Conservation (phyloP, 2,113 vertebrate species). For the Corythaixoides concolor region DNA sequence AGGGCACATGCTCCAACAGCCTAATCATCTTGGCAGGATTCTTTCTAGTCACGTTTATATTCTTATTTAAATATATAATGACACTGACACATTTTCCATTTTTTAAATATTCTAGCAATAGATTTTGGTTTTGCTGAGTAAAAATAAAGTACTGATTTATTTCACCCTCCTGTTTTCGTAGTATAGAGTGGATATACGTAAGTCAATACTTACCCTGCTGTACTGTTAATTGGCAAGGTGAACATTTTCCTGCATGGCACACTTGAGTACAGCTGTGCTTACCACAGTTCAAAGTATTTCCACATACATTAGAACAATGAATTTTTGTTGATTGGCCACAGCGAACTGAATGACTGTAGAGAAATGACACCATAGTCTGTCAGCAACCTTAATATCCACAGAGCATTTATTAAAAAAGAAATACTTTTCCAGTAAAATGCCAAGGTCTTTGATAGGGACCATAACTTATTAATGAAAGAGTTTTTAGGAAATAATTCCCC, state of each 20-base stretch:
- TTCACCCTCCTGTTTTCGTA: not conserved
- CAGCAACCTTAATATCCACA: not conserved
- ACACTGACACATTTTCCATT: not conserved
- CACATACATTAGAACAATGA: conserved; percentile 86
- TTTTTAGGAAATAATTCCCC: not conserved
- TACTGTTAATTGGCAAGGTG: conserved; percentile 85
- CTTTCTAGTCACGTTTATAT: not conserved
- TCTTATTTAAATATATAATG: not conserved
- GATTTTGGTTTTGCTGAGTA: not conserved
- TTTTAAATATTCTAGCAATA: not conserved
- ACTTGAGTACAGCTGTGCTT: conserved; percentile 88
- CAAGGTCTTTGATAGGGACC: not conserved
- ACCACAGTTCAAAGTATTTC: conserved; percentile 86
- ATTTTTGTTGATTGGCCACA: conserved; percentile 87
- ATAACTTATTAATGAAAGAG: not conserved
- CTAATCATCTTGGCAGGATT: not conserved
- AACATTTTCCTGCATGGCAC: conserved; percentile 88
- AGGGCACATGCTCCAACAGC: not conserved
- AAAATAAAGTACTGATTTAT: not conserved
- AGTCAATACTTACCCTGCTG: conserved; percentile 82
- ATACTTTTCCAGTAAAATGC: not conserved
- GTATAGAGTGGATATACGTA: not conserved
- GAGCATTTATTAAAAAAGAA: not conserved
- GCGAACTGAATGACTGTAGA: conserved; percentile 90
- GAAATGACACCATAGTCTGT: not conserved